These are phyloP conservation scores for Tamandua tetradactyla DNA, from an alignment of 2,797 vertebrate genomes.

Conservation along the genomic window DNA sequence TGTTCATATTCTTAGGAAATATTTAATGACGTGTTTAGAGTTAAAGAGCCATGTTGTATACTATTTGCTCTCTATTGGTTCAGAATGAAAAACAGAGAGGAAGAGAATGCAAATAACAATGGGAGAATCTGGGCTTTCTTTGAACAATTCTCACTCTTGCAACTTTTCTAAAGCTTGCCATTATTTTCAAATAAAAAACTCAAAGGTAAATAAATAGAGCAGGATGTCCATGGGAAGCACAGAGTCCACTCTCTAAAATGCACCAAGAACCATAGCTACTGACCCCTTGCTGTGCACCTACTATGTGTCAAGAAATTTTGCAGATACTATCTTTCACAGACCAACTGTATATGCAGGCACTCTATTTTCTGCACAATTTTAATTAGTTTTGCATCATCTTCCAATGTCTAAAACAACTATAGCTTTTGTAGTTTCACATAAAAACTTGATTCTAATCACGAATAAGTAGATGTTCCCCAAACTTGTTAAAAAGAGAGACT, in stretches of 20 bases:
- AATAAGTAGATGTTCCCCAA: background rate
- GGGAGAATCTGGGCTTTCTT: background rate
- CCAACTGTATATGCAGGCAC: background rate
- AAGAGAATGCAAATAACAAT: background rate
- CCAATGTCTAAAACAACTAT: background rate
- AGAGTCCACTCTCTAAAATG: background rate
- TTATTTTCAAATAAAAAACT: background rate
- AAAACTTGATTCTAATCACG: constrained; percentile 14
- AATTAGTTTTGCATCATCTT: background rate
- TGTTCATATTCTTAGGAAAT: background rate
- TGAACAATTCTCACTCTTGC: background rate
- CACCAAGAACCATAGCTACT: background rate
- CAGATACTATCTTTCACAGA: background rate
- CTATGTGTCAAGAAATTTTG: background rate
- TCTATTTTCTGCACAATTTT: background rate
- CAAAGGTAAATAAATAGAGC: background rate
- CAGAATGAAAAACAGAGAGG: background rate
- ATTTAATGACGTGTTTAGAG: background rate
- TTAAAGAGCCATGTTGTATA: background rate
- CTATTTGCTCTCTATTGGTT: background rate
- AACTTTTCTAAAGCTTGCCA: background rate
- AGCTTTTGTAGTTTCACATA: constrained; percentile 17
- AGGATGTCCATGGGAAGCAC: too few species aligned
- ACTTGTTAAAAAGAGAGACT: background rate
- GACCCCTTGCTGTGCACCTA: background rate